Percentiles rank a stretch among this genome's conserved stretches.
Evolutionary conservation across 2,888 invertebrate genomes (phyloP).

Genomic region (Selenia dentaria): DNA sequence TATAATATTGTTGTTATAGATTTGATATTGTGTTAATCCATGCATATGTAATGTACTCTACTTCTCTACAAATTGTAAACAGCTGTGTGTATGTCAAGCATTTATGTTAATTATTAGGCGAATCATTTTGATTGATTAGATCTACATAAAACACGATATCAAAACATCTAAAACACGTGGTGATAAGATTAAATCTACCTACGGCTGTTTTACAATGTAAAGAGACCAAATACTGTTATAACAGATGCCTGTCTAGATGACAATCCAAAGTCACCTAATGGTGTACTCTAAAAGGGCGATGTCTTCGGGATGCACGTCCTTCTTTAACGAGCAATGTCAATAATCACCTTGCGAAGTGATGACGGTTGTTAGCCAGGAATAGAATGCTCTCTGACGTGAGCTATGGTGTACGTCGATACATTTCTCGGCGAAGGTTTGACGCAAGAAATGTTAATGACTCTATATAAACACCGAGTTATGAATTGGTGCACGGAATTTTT

Average conservation of each 20-base stretch:
- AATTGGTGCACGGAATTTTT: slow-evolving; percentile 31
- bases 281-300: slow-evolving; percentile 45
- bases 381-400: slow-evolving; percentile 61
- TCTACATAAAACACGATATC: too few relatives aligned
- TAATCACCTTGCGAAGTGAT: slow-evolving; percentile 56
- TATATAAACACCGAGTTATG: slow-evolving; percentile 48
- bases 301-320: slow-evolving; percentile 42
- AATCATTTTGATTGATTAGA: too few relatives aligned
- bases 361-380: slow-evolving; percentile 66
- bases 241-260: slow-evolving; percentile 49
- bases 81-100: too few relatives aligned
- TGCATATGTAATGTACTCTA: too few relatives aligned
- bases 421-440: slow-evolving; percentile 62
- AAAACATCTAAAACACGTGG: slow-evolving; percentile 21
- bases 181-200: slow-evolving; percentile 9
- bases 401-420: slow-evolving; percentile 50
- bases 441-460: slow-evolving; percentile 67
- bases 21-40: too few relatives aligned
- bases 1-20: too few relatives aligned
- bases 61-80: too few relatives aligned
- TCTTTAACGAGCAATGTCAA: slow-evolving; percentile 51
- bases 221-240: slow-evolving; percentile 22
- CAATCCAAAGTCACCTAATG: slow-evolving; percentile 49
- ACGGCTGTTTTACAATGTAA: slow-evolving; percentile 15
- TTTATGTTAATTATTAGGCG: too few relatives aligned